A percentile compares a stretch with the other conserved stretches of the same genome.
These are phyloP conservation scores for Drosophila nigrodunni DNA, from an alignment of 1,140 invertebrate species.

Conservation along the genomic window DNA sequence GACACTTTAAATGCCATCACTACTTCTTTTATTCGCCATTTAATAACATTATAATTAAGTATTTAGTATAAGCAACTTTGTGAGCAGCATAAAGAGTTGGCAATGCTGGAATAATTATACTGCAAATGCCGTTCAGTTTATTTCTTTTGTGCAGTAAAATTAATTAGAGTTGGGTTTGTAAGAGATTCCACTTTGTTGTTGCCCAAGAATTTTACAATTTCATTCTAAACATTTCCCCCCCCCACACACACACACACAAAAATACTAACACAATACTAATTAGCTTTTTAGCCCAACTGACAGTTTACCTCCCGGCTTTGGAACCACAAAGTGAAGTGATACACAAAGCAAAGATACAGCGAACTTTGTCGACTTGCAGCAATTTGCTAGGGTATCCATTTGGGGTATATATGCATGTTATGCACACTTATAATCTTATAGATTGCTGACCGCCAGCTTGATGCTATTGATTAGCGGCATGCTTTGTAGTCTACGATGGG, in stretches of 20 bases:
- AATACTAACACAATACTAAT: conserved; percentile 3
- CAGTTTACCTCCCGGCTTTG: not conserved
- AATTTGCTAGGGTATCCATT: not conserved
- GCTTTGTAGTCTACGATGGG: conserved; percentile 54
- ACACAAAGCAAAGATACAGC: conserved; percentile 6
- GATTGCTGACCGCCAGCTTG: conserved; percentile 29
- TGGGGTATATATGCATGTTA: not conserved
- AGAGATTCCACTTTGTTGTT: not conserved
- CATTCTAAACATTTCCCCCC: not conserved
- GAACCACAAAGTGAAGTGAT: conserved; percentile 8
- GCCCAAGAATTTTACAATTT: not conserved
- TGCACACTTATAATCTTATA: conserved; percentile 18
- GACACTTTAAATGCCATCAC: conserved; percentile 57
- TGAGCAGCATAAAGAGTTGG: not conserved
- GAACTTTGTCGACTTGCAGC: not conserved
- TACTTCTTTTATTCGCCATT: conserved; percentile 29
- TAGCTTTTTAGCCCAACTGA: not conserved
- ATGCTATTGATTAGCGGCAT: conserved; percentile 58
- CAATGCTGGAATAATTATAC: not conserved
- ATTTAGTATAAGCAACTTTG: conserved; percentile 13
- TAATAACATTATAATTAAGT: conserved; percentile 23
- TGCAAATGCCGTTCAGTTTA: not conserved
- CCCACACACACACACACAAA: not conserved
- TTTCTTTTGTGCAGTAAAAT: not conserved
- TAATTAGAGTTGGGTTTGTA: not conserved